A percentile compares a stretch with the other conserved stretches of the same genome.
phyloP scores from a whole-genome alignment of 2,888 invertebrate genomes.

The Leptinotarsa haldemani region DNA sequence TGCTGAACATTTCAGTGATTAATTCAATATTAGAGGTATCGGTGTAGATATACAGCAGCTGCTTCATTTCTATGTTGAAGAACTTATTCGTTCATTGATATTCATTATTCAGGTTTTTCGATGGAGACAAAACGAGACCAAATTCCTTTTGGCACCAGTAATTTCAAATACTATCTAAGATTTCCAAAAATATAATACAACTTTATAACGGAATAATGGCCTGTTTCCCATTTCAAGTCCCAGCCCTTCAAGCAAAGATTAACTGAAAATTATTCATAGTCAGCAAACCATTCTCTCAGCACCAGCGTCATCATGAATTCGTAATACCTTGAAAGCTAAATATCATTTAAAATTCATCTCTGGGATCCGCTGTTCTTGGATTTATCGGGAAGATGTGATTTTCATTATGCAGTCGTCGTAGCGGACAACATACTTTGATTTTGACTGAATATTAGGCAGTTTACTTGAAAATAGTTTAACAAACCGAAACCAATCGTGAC shows the following conservation, averaged over 20 bases:
- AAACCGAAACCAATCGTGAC: too few relatives aligned
- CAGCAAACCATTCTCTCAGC: neutral
- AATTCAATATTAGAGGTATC: too few relatives aligned
- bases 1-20: too few relatives aligned
- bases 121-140: too few relatives aligned
- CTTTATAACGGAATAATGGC: neutral
- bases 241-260: conserved; percentile 5
- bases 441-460: too few relatives aligned
- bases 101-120: too few relatives aligned
- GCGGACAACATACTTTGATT: neutral
- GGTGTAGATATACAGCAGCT: too few relatives aligned
- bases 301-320: conserved; percentile 13
- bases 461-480: too few relatives aligned
- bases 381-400: conserved; percentile 1
- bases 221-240: neutral
- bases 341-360: conserved; percentile 23
- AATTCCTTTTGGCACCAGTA: too few relatives aligned
- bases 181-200: neutral
- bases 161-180: neutral
- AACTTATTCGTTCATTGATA: too few relatives aligned
- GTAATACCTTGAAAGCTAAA: conserved; percentile 17
- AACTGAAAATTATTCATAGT: conserved; percentile 17
- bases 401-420: neutral
- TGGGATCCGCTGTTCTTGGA: conserved; percentile 5
- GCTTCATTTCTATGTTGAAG: too few relatives aligned